These are phyloP conservation scores for Peromyscus aztecus DNA, from an alignment of 2,797 vertebrate species.

Conservation along the genomic window DNA sequence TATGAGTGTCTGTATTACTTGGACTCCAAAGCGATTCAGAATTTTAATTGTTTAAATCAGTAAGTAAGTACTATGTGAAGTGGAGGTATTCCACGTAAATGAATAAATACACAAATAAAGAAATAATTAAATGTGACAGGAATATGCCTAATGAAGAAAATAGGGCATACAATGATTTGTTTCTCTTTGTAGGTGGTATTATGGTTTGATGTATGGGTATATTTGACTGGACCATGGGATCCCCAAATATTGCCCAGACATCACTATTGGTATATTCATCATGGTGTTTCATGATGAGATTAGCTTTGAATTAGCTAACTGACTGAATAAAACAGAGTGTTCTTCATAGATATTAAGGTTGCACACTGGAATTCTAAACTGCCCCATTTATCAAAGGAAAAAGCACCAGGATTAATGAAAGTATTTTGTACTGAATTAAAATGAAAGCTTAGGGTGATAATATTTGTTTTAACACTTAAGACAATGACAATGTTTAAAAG, in stretches of 20 bases:
- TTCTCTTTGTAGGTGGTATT: background rate
- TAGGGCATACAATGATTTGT: background rate
- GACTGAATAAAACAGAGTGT: background rate
- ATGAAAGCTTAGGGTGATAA: background rate
- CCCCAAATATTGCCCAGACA: background rate
- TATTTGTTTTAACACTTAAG: background rate
- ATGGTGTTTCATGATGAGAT: background rate
- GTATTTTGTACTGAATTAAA: background rate
- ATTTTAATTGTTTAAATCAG: constrained; percentile 37
- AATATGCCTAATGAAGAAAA: background rate
- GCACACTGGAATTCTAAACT: background rate
- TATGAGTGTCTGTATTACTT: background rate
- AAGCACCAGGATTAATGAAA: background rate
- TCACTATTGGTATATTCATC: background rate
- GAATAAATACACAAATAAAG: background rate
- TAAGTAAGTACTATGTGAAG: background rate
- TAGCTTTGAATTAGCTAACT: background rate
- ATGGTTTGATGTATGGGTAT: background rate
- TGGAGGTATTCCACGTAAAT: background rate
- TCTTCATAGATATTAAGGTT: background rate
- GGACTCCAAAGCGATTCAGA: background rate
- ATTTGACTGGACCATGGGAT: background rate
- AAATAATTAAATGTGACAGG: background rate
- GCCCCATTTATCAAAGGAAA: too few relatives aligned
- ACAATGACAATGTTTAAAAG: background rate